Base-by-base conservation (phyloP, 1,140 invertebrate species). In the Drosophila burlai region DNA sequence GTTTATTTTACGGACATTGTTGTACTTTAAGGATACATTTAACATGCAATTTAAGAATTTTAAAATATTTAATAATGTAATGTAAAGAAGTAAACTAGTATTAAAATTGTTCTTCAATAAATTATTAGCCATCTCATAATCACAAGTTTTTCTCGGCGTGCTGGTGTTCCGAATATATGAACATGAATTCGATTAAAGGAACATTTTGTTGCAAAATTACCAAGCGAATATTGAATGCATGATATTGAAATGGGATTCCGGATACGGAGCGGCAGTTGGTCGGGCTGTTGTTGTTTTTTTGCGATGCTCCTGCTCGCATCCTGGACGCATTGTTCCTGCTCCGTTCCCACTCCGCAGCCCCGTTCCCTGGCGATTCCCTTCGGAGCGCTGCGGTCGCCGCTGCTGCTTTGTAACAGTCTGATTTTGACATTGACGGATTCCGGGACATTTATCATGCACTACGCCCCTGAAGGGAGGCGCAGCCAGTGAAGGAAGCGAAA, bases 401-500 rank as follows among this genome's bases (percentile, higher is more conserved):
- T 80, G 67, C 76, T 79, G 67, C 72, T 86, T 85, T 89, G 81
- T 89, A 81, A 90, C 83, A 90, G 83, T 90, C 85, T 87, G 85
- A 89, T 90, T 89, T 87, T 90, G 85, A 90, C 85, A 84, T 90
- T 90, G 85, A 90, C 85, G 85, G 68, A 90, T 90, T 89, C 63
- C 49, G 43, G 43, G 74, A 29, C 81, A 89, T 90, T 90, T 90
- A 81, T 90, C 85, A 90, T 90, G 68, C 57, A 69, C 75, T 71
- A 59, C 79, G 64, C 76, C 80, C 78, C 79, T 74, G 67, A 71
- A 74, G 68, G 66, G 67, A 54, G 64, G 72, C 69, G 62, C 68
- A 50, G 71, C 54, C 71, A 63, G 74, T 49, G 54, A 64, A 69
- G 65, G 72, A 75, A 71, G 69, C 59, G 71, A 68, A 78, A 86